Base-by-base conservation (phyloP, 23 tunicate genomes). In the Trididemnum nubilum region DNA sequence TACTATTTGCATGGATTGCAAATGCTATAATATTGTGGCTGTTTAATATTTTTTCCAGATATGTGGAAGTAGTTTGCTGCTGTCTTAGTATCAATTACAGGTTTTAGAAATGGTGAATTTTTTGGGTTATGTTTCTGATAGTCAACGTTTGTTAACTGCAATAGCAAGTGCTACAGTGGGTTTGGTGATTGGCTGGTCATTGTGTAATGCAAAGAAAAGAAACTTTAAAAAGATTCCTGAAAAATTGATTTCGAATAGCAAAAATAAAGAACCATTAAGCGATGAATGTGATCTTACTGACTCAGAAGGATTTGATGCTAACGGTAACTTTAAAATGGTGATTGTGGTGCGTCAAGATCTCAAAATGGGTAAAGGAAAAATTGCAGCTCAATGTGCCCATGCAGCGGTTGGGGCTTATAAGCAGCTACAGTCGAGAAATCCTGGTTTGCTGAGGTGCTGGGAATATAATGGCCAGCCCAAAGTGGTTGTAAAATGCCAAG, bases 281-380 rank as follows among this genome's bases (percentile, higher is more conserved):
- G 81, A 73, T 32, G 82, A 49, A 32, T 54, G 37, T 26, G 66
- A 52, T 33, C 25, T 54, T 5, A 80, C 73, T 15, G 73, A 80
- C 35, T 26, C 21, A 5, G 73, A 76, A 18, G 82, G 31, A 2
- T 50, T 31, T 52, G 72, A 66, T 34, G 23, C 35, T 18, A 58
- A 32, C 34, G 83, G 64, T 7, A 71, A 83, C 37, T 77, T 64
- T 72, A 92, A 92, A 51, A 54, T 92, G 77, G 97, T 92, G 22
- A 83, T 92, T 59, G 91, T 83, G 35, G 97, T 92, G 24, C 79
- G 97, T 7, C 92, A 85, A 30, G 97, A 91, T 82, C 63, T 91
- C 3, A 91, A 91, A 77, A 91, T 91, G 97, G 97, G 97, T 0
- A 91, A 91, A 76, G 97, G 97, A 0, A 91, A 91, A 71, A 57